Conservation (phyloP, 2,888 invertebrate genomes). For the Scrobipalpa atriplicella region DNA sequence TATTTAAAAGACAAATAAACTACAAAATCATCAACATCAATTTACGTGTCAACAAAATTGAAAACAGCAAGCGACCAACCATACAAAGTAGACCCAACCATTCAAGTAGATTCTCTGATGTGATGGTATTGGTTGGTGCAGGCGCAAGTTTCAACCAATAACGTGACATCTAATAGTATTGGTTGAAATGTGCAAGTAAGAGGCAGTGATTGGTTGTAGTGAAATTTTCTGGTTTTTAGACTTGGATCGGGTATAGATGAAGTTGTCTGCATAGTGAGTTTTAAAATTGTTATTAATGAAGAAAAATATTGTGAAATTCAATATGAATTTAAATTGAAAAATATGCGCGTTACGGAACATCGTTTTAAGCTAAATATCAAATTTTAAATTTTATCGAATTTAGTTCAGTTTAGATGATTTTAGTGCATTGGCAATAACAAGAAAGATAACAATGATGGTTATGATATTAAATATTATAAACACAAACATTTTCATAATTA, state of each 20-base stretch:
- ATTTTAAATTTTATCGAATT: constrained; percentile 13
- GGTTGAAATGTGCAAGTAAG: too few species aligned
- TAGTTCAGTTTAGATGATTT: constrained; percentile 11
- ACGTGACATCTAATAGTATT: background rate
- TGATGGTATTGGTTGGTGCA: too few species aligned
- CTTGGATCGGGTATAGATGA: background rate
- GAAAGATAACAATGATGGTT: background rate
- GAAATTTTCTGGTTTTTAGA: too few species aligned
- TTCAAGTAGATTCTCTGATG: too few species aligned
- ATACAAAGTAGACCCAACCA: too few species aligned
- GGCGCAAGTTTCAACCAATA: background rate
- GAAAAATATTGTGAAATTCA: constrained; percentile 5
- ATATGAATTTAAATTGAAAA: background rate
- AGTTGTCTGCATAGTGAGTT: background rate
- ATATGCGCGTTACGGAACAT: constrained; percentile 19
- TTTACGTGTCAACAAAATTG: too few species aligned
- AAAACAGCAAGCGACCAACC: too few species aligned
- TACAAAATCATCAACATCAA: too few species aligned
- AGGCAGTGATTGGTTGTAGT: too few species aligned
- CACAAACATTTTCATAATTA: background rate
- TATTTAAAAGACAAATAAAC: too few species aligned
- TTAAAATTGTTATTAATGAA: constrained; percentile 5
- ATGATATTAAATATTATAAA: background rate
- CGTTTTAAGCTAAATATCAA: constrained; percentile 6
- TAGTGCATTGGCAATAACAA: constrained; percentile 23